These are phyloP conservation scores for Trichogramma pretiosum DNA, from an alignment of 1,140 invertebrate genomes.

Conservation along the genomic window DNA sequence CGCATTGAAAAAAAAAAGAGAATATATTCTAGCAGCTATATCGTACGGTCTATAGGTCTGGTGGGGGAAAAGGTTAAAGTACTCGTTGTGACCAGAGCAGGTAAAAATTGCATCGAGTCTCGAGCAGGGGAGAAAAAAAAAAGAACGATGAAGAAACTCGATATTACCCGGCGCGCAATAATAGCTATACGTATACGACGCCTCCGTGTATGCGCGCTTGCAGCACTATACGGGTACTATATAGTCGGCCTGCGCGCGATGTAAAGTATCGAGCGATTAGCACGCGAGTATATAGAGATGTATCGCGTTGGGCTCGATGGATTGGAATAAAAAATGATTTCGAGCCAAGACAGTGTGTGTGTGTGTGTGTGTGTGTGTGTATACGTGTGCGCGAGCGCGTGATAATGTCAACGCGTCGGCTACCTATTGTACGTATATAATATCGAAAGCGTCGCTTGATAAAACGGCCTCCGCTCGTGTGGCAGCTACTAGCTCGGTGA, in stretches of 20 bases:
- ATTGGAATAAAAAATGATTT: constrained; percentile 9
- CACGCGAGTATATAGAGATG: constrained; percentile 5
- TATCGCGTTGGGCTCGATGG: background rate
- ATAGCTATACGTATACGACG: too few relatives aligned
- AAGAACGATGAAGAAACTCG: too few relatives aligned
- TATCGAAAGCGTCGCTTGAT: too few relatives aligned
- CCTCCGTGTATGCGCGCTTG: too few relatives aligned
- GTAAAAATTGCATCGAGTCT: too few relatives aligned
- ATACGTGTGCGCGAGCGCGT: background rate
- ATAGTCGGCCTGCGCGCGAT: too few relatives aligned
- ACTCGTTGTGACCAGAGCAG: too few relatives aligned
- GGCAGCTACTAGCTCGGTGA: constrained; percentile 7
- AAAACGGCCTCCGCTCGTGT: too few relatives aligned
- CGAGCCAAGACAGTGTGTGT: background rate
- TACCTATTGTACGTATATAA: too few relatives aligned
- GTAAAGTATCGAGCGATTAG: constrained; percentile 1
- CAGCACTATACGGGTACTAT: too few relatives aligned
- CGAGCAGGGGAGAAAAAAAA: too few relatives aligned
- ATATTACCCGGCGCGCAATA: too few relatives aligned
- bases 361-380: background rate
- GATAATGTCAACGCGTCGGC: constrained; percentile 6
- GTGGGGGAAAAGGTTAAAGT: background rate
- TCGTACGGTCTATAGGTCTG: background rate
- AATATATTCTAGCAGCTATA: background rate
- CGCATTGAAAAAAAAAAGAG: background rate